Evolutionary conservation across 1,140 invertebrate genomes (phyloP).

Genomic region (Pseudomyrmex sp.): DNA sequence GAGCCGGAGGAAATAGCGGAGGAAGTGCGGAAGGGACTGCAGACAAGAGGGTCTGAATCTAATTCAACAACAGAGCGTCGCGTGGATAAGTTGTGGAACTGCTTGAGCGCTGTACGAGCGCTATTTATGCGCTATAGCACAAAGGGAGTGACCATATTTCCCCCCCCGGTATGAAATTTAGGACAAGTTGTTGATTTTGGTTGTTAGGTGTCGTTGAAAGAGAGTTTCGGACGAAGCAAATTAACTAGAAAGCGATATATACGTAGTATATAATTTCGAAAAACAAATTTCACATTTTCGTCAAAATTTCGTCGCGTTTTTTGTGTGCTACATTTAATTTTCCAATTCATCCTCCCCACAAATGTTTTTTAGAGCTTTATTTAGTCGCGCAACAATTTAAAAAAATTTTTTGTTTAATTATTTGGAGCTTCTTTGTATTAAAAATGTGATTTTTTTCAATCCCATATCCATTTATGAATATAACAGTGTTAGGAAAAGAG

Average conservation of each 20-base stretch:
- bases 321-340: not conserved
- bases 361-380: not conserved
- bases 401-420: not conserved
- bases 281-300: too few species aligned
- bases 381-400: constrained; percentile 8
- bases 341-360: not conserved
- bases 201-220: not conserved
- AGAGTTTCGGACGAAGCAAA: not conserved
- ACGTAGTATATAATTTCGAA: not conserved
- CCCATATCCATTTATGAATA: not conserved
- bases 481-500: not conserved
- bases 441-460: too few species aligned
- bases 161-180: constrained; percentile 2
- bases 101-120: constrained; percentile 8
- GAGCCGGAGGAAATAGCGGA: not conserved
- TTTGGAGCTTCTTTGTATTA: not conserved
- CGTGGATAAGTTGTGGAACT: constrained; percentile 17
- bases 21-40: constrained; percentile 3
- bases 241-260: not conserved
- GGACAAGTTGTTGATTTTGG: constrained; percentile 7
- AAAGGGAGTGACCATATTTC: not conserved
- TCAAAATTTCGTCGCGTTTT: not conserved
- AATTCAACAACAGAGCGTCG: constrained; percentile 45
- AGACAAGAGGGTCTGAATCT: constrained; percentile 32
- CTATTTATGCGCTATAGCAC: constrained; percentile 19